Evolutionary conservation across 1,140 invertebrate species (phyloP), one percentile per base, ranked within the genome.

Genomic region (Procambarus clarkii): DNA sequence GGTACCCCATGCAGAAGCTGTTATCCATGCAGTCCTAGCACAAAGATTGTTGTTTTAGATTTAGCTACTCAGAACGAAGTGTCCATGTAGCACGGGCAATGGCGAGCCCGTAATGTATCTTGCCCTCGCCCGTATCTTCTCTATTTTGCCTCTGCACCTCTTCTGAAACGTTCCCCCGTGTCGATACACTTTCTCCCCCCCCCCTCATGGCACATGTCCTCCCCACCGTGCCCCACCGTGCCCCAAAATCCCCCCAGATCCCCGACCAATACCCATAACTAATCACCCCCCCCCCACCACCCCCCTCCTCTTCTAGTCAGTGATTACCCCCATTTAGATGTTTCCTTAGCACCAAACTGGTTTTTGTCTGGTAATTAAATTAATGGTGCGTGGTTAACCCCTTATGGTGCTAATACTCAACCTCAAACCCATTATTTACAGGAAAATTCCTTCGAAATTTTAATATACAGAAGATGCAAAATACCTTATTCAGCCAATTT

Each of bases 291-390:
- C n/a, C n/a, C n/a, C n/a, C n/a, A n/a, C n/a, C 21, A 11, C 21
- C 18, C 21, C 60, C 34, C 34, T 34, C 34, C 2, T 64, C 54
- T 54, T 54, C 50, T 11, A 8, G 5, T 54, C 50, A 9, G 82
- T 85, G 60, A 71, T 85, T 85, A 85, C 24, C 64, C 34, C 58
- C 81, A 69, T 83, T 71, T 71, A n/a, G 64, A 71, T 85, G 82
- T 69, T 48, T 74, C 44, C 64, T 74, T 71, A 11, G 24, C 82
- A 69, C 64, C 64, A 74, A 46, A 21, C 64, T 74, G 44, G 11
- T 85, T 74, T 85, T 84, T 85, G 82, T 48, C 82, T 85, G 21
- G 34, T 74, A 71, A 85, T 85, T n/a, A 45, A 34, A 60, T 50
- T 85, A 85, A 71, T 85, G 82, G 3, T 18, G 60, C n/a, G 82